Base-by-base conservation (phyloP, 2,113 vertebrate genomes). In the Carollia perspicillata region DNA sequence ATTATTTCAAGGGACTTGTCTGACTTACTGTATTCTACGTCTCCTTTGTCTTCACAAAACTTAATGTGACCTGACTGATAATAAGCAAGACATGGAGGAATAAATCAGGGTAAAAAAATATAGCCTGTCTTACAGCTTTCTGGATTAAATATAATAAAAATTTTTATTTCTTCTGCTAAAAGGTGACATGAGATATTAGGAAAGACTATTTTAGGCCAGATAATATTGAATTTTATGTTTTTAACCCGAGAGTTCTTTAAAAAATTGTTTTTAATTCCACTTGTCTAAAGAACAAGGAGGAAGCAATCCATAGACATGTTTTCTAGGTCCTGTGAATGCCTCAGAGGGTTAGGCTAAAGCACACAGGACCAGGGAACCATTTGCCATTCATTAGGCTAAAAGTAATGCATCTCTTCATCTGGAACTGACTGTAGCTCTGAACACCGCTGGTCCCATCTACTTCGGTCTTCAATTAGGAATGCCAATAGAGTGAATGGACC, bases 201-300 rank as follows among this genome's bases (percentile, higher is more conserved):
- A 92, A 89, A 66, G 33, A 69, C 74, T 96, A 94, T 94, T 95
- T 96, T 93, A 90, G 79, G 51, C 40, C 90, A 77, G 83, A 88
- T 65, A 78, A 77, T 91, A 90, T 74, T 58, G 42, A 78, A 85
- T 97, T 74, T 96, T 92, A 47, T 96, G 58, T 68, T 55, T 86
- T 95, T 89, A 95, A 95, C 17, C 66, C 96, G 28, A 72, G 51
- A 95, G 17, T 92, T 86, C 90, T 97, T 96, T 37, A 97, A 85
- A 95, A 95, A 97, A 93, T 93, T 97, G 90, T 95, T 97, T 97
- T 95, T 96, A 97, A 97, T 80, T 89, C 40, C 35, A 78, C 40
- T 97, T 97, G 74, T 94, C 10, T 35, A 97, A 96, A 94, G 95
- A 88, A 86, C 47, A 93, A 85, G 84, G 93, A 95, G 65, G 86